Evolutionary conservation across 2,888 invertebrate species (phyloP).

Genomic region (Antheraea assamensis): DNA sequence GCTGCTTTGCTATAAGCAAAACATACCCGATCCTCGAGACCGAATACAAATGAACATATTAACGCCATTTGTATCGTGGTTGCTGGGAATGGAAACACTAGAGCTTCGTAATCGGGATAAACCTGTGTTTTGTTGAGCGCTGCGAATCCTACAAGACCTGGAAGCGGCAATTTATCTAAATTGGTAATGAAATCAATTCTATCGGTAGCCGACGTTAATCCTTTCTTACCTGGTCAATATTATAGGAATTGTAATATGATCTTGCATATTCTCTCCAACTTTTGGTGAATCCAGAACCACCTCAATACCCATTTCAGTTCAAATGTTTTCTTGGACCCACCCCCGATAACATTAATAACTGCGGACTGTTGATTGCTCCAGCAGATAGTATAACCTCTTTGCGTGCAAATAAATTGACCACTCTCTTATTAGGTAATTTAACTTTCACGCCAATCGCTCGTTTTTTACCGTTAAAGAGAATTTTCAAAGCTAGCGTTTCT

Average conservation of each 20-base stretch:
- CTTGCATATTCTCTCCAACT: constrained; percentile 58
- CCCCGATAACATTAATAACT: constrained; percentile 61
- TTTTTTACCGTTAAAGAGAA: constrained; percentile 44
- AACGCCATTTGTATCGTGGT: constrained; percentile 39
- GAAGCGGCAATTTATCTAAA: constrained; percentile 44
- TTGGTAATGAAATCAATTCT: constrained; percentile 40
- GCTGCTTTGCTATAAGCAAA: constrained; percentile 35
- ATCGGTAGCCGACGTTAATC: constrained; percentile 30
- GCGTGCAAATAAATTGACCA: constrained; percentile 35
- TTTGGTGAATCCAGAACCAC: constrained; percentile 44
- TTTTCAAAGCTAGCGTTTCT: constrained; percentile 47
- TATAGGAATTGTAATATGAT: constrained; percentile 50
- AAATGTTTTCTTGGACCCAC: constrained; percentile 56
- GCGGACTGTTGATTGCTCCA: constrained; percentile 55
- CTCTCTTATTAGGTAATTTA: constrained; percentile 33
- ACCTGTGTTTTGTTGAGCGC: constrained; percentile 48
- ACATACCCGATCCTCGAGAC: constrained; percentile 43
- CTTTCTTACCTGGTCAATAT: constrained; percentile 38
- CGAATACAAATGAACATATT: constrained; percentile 41
- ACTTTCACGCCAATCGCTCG: constrained; percentile 49
- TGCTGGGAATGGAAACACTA: constrained; percentile 38
- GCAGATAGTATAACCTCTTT: constrained; percentile 60
- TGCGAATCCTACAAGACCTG: constrained; percentile 48
- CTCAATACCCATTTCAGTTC: constrained; percentile 41
- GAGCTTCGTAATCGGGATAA: constrained; percentile 56